Conservation (phyloP, 2,113 vertebrate species). For the Python bivittatus region DNA sequence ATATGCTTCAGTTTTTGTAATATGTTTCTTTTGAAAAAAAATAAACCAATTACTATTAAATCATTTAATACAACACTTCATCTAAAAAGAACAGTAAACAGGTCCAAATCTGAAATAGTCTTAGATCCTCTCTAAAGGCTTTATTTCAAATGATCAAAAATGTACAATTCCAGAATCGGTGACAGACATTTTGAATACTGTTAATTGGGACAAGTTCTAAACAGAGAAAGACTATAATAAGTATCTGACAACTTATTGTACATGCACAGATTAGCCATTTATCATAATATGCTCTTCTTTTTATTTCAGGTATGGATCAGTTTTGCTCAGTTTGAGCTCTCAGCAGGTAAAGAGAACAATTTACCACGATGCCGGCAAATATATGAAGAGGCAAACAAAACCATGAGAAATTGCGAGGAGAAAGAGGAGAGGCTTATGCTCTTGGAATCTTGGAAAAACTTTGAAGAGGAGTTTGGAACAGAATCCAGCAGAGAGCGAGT, state of each 20-base stretch:
- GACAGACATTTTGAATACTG: background rate
- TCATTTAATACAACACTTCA: background rate
- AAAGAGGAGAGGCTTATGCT: constrained; percentile 97
- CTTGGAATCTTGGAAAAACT: constrained; percentile 90
- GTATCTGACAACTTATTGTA: background rate
- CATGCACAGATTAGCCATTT: accelerated
- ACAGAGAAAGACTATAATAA: background rate
- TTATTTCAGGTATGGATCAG: constrained; percentile 92
- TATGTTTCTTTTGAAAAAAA: background rate
- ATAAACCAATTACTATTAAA: background rate
- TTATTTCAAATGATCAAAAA: background rate
- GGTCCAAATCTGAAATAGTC: background rate
- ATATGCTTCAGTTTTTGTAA: background rate
- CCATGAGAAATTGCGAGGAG: constrained; percentile 91
- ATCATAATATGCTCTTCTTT: background rate
- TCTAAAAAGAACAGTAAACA: background rate
- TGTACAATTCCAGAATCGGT: background rate
- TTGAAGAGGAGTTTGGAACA: constrained; percentile 88
- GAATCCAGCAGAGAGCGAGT: constrained; percentile 80
- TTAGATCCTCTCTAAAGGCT: background rate
- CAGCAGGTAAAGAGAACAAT: constrained; percentile 76
- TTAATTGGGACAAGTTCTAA: background rate
- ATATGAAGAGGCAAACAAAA: constrained; percentile 94
- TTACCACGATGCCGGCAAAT: constrained; percentile 84
- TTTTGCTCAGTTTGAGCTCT: constrained; percentile 93